Evolutionary conservation across 2,797 vertebrate genomes (phyloP), one percentile per base, ranked within the genome.

Genomic region (Gallinago nigripennis): DNA sequence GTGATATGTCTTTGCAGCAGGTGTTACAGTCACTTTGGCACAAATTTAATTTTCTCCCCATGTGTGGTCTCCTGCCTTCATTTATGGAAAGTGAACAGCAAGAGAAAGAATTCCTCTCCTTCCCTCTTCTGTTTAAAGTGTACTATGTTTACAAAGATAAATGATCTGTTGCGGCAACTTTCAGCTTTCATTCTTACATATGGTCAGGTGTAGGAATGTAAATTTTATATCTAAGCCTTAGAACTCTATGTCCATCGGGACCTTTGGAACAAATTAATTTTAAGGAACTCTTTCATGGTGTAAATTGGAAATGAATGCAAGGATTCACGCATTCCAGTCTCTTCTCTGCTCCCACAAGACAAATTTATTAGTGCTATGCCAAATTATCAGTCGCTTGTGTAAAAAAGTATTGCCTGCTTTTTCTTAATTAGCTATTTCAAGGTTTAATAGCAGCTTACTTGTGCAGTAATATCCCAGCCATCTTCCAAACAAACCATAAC

Each of bases 401-500:
- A 71, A 82, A 70, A 78, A 56, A 37, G 4, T 15, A 56, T 6
- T 60, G 51, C 9, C 4, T 57, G 21, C 3, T 68, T 86, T 48
- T 90, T 27, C 45, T 72, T 77, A 71, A 31, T 75, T 45, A 81
- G 41, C 13, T 88, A 48, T 41, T 66, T 77, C 33, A 73, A 73
- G 21, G 21, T 28, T 72, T 87, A 86, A 17, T 1, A 94, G 82
- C 10, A 93, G 18, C 96, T 99, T 97, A 99, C 99, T 98, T 99
- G 99, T 35, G 99, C 98, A 46, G 99, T 99, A 94, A 99, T 98
- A 97, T 99, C 99, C 99, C 99, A 99, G 97, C 99, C 99, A 71
- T 99, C 99, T 98, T 99, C 99, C 97, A 99, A 98, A 97, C 99
- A 99, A 96, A 99, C 98, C 96, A 99, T 97, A 89, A 99, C 99